These are phyloP conservation scores for Lacerta agilis DNA, from an alignment of 2,797 vertebrate species.

Conservation along the genomic window DNA sequence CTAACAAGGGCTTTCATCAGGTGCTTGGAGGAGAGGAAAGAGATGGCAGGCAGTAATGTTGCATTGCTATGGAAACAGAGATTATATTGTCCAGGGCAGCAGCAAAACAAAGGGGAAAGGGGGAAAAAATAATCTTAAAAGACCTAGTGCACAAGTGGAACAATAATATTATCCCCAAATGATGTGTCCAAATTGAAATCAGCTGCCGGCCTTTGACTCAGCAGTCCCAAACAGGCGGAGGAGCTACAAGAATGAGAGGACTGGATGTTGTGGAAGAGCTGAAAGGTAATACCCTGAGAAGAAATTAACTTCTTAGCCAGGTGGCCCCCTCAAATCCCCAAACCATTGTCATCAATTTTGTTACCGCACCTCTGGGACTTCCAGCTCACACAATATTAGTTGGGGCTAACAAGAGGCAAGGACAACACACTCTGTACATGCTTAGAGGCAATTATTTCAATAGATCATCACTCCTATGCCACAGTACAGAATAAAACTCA, in stretches of 20 bases:
- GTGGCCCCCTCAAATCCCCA: accelerated
- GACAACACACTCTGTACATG: not conserved
- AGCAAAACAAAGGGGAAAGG: slow-evolving; percentile 36
- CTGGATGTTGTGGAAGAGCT: slow-evolving; percentile 23
- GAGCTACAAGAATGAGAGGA: slow-evolving; percentile 51
- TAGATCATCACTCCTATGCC: not conserved
- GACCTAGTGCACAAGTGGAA: slow-evolving; percentile 53
- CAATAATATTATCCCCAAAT: slow-evolving; percentile 51
- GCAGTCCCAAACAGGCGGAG: not conserved
- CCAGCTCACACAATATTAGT: not conserved
- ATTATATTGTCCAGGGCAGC: slow-evolving; percentile 42
- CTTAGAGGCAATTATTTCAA: not conserved
- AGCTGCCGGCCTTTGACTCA: slow-evolving; percentile 36
- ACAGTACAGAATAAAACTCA: not conserved
- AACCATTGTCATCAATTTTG: not conserved
- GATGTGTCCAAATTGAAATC: slow-evolving; percentile 51
- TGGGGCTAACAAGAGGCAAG: not conserved
- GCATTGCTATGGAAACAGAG: slow-evolving; percentile 34
- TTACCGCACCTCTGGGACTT: not conserved
- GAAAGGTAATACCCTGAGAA: slow-evolving; percentile 66
- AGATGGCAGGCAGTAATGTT: not conserved
- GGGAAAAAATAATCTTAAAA: not conserved
- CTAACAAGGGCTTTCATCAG: slow-evolving; percentile 16
- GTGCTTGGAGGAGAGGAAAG: not conserved
- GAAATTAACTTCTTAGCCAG: not conserved